These are phyloP conservation scores for Drosophila stalkeri DNA, from an alignment of 2,888 invertebrate species.

Conservation along the genomic window DNA sequence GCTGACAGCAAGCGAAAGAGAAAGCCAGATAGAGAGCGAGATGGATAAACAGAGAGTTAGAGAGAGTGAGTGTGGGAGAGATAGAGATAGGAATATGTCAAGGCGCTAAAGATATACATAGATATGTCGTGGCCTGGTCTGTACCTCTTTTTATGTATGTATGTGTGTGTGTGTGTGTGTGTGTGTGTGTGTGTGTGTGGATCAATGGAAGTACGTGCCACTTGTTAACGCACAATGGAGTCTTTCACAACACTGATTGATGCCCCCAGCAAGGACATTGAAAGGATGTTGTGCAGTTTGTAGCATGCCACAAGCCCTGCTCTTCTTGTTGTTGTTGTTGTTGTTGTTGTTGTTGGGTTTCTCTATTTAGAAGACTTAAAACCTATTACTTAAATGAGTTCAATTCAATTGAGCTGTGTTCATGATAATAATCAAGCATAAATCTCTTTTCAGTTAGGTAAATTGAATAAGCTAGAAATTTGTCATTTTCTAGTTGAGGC, in stretches of 20 bases:
- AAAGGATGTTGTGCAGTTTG: slow-evolving; percentile 26
- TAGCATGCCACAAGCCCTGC: not conserved
- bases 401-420: slow-evolving; percentile 1
- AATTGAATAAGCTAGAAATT: slow-evolving; percentile 1
- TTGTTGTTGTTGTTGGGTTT: not conserved
- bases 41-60: too few relatives aligned
- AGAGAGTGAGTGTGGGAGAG: not conserved
- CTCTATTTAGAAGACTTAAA: not conserved
- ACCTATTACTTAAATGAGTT: slow-evolving; percentile 10
- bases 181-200: slow-evolving; percentile 19
- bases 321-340: not conserved
- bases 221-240: slow-evolving; percentile 75
- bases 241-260: slow-evolving; percentile 68
- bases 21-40: not conserved
- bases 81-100: slow-evolving; percentile 10
- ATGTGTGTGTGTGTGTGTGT: not conserved
- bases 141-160: not conserved
- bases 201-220: slow-evolving; percentile 73
- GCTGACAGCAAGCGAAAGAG: slow-evolving; percentile 13
- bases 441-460: not conserved
- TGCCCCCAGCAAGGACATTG: slow-evolving; percentile 42
- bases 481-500: too few relatives aligned
- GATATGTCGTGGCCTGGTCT: slow-evolving; percentile 52
- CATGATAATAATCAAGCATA: not conserved
- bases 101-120: slow-evolving; percentile 54